A percentile compares a stretch with the other conserved stretches of the same genome.
Evolutionary conservation across 2,797 vertebrate species (phyloP).

Genomic region (Selene dorsalis): DNA sequence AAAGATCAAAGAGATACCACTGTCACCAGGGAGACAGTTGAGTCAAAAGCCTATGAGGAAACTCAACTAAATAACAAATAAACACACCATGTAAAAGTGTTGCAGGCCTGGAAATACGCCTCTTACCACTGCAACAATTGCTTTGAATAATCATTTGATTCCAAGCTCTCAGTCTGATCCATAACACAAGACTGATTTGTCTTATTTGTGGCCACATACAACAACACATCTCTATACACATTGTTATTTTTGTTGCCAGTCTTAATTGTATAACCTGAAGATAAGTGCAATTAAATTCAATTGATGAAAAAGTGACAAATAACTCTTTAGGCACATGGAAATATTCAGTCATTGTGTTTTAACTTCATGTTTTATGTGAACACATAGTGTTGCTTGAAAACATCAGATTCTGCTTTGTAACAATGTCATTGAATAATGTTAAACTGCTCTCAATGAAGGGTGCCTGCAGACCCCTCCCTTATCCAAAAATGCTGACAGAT

Average conservation of each 20-base stretch:
- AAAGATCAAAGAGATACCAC: constrained; percentile 1
- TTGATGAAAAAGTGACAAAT: not conserved
- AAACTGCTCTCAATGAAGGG: not conserved
- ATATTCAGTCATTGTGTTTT: not conserved
- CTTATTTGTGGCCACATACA: not conserved
- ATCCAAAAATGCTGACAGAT: not conserved
- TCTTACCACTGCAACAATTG: not conserved
- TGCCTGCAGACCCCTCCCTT: not conserved
- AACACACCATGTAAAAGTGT: not conserved
- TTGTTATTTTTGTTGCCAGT: not conserved
- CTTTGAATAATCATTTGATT: not conserved
- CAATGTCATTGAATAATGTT: not conserved
- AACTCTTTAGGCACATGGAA: not conserved
- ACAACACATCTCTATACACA: not conserved
- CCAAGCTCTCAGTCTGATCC: not conserved
- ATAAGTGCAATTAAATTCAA: not conserved
- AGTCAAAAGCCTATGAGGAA: constrained; percentile 1
- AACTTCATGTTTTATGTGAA: not conserved
- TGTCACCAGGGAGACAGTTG: not conserved
- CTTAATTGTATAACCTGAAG: not conserved
- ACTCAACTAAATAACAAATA: not conserved
- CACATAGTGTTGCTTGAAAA: not conserved
- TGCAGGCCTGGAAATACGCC: not conserved
- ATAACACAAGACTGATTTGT: not conserved
- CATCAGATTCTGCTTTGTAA: not conserved